Conservation (phyloP, 2,113 vertebrate species). For the Prinia subflava region DNA sequence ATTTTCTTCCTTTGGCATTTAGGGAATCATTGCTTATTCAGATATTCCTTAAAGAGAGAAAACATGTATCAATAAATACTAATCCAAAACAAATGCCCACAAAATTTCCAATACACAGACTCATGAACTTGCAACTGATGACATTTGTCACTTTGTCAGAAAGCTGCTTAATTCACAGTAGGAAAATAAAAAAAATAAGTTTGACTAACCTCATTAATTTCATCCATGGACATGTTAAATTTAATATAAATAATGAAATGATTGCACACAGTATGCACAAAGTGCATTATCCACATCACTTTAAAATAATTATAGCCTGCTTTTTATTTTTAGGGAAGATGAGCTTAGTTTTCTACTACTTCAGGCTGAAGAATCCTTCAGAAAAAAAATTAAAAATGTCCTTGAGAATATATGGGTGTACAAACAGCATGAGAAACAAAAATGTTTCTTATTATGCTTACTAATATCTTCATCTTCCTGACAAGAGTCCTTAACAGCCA, state of each 20-base stretch:
- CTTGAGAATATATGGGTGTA: background rate
- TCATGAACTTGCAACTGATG: background rate
- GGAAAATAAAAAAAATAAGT: background rate
- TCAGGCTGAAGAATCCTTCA: background rate
- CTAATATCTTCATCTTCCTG: slow-evolving; percentile 91
- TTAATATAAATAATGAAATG: slow-evolving; percentile 4
- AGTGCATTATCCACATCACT: slow-evolving; percentile 1
- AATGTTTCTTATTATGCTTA: slow-evolving; percentile 68
- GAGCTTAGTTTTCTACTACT: slow-evolving; percentile 12
- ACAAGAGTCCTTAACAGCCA: slow-evolving; percentile 93
- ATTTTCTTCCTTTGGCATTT: slow-evolving; percentile 15
- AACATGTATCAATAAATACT: background rate
- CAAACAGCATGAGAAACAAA: slow-evolving; percentile 5
- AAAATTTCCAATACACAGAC: background rate
- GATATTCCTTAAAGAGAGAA: slow-evolving; percentile 20
- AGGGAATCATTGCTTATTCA: slow-evolving; percentile 19
- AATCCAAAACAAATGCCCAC: background rate
- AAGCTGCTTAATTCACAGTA: background rate
- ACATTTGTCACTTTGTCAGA: background rate
- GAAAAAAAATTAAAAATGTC: background rate
- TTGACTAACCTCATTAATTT: slow-evolving; percentile 10
- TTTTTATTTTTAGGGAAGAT: slow-evolving; percentile 5
- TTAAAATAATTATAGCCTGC: background rate
- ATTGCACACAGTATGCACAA: background rate
- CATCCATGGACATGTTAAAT: background rate